Evolutionary conservation across 2,888 invertebrate genomes (phyloP).

Genomic region (Thera obeliscata): DNA sequence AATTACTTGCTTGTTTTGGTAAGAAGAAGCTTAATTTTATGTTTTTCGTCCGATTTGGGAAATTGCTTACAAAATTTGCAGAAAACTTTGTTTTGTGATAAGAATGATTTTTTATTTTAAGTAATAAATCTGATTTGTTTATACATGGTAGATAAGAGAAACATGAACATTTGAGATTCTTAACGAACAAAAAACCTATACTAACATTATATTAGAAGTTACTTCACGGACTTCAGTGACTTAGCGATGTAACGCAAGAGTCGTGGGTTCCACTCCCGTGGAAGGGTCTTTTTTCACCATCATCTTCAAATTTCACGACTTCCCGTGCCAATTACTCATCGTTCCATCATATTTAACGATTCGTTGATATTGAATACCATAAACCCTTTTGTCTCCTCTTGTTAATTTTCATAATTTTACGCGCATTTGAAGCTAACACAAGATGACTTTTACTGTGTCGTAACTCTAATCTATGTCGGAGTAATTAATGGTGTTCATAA

Average conservation of each 20-base stretch:
- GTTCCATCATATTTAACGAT: neutral
- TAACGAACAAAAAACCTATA: no score
- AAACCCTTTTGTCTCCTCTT: conserved; percentile 9
- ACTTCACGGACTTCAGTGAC: no score
- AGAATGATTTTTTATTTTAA: no score
- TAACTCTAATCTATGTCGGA: conserved; percentile 47
- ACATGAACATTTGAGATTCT: no score
- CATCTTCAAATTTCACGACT: neutral
- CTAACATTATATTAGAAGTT: no score
- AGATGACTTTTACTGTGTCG: conserved; percentile 42
- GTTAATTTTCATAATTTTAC: conserved; percentile 33
- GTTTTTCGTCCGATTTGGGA: neutral
- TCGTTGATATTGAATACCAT: neutral
- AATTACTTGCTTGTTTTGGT: conserved; percentile 9
- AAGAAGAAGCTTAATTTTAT: neutral
- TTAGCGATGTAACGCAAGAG: no score
- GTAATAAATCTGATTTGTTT: no score
- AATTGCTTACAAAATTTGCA: neutral
- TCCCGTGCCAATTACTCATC: neutral
- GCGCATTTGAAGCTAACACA: conserved; percentile 32
- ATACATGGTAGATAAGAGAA: no score
- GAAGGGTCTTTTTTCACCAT: neutral
- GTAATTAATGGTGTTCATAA: conserved; percentile 50
- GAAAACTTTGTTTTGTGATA: neutral
- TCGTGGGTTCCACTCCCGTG: neutral